Base-by-base conservation (phyloP, 2,113 vertebrate species). In the Salvelinus alpinus region DNA sequence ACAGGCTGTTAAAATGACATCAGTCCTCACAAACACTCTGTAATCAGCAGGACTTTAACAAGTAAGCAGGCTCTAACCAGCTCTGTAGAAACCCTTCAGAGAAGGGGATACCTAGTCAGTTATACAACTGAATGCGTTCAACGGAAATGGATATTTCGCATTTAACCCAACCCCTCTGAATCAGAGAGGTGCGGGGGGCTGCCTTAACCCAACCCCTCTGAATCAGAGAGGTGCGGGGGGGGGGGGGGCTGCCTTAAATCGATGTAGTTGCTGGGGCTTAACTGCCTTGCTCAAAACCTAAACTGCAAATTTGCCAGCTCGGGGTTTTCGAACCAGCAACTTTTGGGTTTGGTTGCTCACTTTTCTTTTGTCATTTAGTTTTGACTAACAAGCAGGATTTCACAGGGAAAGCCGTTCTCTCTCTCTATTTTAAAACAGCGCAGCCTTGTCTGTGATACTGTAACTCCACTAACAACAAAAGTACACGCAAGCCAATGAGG, bases 331-430 rank as follows among this genome's bases (percentile, higher is more conserved):
- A 44, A 44, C 38, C 9, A 44, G 9, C 38, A 44, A 44, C 38
- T 2, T 44, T 11, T 77, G 11, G 34, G 6, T 3, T 5, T 11
- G 11, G 20, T 44, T 44, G 9, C 2, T 3, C 2, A 11, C 9
- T 64, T 29, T 3, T 18, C 3, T 11, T 20, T 44, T 69, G 5
- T 20, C 34, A 9, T 16, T 57, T 7, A 22, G 3, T 73, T 79
- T 85, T 90, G 81, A 66, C 78, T 76, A 87, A 85, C 82, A 77
- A 6, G 6, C 18, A 3, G 60, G 31, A 16, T 22, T 79, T 86
- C n/a, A 57, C 73, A 90, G 88, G 88, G 87, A 91, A 88, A 47
- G 22, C 1, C 13, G 1, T 47, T 64, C 34, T 71, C 25, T n/a
- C 1, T 34, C 31, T 25, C 1, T 7, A 11, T 73, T 44, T 44